Conservation (phyloP, 2,797 vertebrate genomes). For the Arrhamphus sclerolepis region DNA sequence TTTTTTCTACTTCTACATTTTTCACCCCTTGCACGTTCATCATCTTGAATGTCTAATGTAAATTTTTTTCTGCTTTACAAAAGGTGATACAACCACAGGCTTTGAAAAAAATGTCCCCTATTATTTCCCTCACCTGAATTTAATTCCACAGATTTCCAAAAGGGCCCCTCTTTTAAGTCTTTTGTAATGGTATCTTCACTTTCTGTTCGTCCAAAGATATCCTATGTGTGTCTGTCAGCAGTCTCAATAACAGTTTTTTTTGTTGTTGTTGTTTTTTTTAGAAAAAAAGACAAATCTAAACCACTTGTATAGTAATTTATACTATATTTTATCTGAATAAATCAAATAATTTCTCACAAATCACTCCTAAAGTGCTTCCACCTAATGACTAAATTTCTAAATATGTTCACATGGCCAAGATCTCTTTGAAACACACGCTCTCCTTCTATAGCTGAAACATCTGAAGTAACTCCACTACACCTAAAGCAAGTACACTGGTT, state of each 20-base stretch:
- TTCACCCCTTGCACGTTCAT: neutral
- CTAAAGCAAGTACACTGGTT: slow-evolving; percentile 80
- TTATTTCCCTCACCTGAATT: slow-evolving; percentile 10
- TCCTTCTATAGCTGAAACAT: slow-evolving; percentile 67
- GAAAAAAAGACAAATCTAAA: slow-evolving; percentile 65
- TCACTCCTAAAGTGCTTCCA: slow-evolving; percentile 75
- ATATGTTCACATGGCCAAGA: slow-evolving; percentile 53
- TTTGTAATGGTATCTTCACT: slow-evolving; percentile 15
- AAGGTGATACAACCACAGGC: slow-evolving; percentile 4
- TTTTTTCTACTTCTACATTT: neutral
- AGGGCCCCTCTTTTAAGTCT: slow-evolving; percentile 7
- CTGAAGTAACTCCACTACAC: slow-evolving; percentile 69
- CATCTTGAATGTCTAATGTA: slow-evolving; percentile 8
- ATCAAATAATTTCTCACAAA: slow-evolving; percentile 61
- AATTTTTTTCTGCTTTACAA: slow-evolving; percentile 8
- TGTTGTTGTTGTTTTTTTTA: too few species aligned
- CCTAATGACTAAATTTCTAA: slow-evolving; percentile 55
- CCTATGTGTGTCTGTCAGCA: slow-evolving; percentile 47
- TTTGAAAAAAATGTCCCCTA: neutral
- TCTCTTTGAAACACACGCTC: slow-evolving; percentile 49
- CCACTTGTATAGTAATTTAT: slow-evolving; percentile 48
- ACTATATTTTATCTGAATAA: slow-evolving; percentile 52
- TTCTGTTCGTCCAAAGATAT: slow-evolving; percentile 41
- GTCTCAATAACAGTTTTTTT: slow-evolving; percentile 38
- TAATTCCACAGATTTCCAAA: slow-evolving; percentile 13